Conservation (phyloP, 2,797 vertebrate species). For the Sebastes itinus region DNA sequence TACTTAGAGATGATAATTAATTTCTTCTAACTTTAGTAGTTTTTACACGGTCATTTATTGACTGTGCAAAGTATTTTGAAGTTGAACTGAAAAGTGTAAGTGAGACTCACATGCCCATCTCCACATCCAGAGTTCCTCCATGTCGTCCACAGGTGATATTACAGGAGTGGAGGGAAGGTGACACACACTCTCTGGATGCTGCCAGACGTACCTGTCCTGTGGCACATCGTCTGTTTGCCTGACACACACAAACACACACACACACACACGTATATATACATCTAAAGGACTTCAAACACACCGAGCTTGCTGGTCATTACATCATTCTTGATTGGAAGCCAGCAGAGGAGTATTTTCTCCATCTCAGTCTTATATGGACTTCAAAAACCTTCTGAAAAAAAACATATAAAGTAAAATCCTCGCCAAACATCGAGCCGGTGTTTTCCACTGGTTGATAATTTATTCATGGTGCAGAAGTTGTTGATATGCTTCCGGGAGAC, state of each 20-base stretch:
- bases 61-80: background rate
- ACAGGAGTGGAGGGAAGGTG: conserved; percentile 82
- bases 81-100: background rate
- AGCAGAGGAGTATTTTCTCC: background rate
- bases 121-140: conserved; percentile 84
- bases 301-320: conserved; percentile 14
- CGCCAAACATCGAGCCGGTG: background rate
- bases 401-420: background rate
- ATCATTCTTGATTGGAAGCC: conserved; percentile 24
- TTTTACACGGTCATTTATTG: background rate
- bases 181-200: conserved; percentile 84
- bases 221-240: conserved; percentile 88
- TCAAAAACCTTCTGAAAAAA: background rate
- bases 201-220: conserved; percentile 86
- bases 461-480: background rate
- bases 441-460: background rate
- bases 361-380: background rate
- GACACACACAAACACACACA: conserved; percentile 22
- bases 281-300: conserved; percentile 6
- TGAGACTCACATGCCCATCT: conserved; percentile 90
- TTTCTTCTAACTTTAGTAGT: background rate
- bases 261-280: background rate
- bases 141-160: conserved; percentile 81
- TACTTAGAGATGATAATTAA: background rate
- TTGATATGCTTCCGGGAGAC: background rate